phyloP scores from a whole-genome alignment of 1,140 invertebrate species.

The Pogonognathellus flavescens region DNA sequence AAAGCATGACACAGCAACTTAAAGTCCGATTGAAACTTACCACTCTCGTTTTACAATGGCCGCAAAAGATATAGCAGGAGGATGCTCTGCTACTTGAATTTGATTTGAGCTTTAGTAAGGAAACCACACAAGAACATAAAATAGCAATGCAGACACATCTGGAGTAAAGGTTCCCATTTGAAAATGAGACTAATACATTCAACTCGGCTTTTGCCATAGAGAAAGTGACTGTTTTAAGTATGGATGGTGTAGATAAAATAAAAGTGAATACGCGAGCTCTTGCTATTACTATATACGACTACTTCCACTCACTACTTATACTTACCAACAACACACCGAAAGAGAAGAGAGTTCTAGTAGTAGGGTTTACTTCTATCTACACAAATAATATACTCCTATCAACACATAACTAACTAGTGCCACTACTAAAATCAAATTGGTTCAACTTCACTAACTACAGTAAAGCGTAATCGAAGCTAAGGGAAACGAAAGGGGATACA shows the following conservation, averaged over 20 bases:
- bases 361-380: too few relatives aligned
- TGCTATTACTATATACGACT: neutral
- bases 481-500: neutral
- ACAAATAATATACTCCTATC: neutral
- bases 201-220: constrained; percentile 16
- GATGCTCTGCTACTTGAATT: constrained; percentile 32
- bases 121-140: constrained; percentile 45
- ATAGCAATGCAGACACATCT: constrained; percentile 31
- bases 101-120: constrained; percentile 41
- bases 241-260: constrained; percentile 40
- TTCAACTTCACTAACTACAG: constrained; percentile 27
- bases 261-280: constrained; percentile 17
- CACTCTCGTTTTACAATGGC: constrained; percentile 5
- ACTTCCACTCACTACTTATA: neutral
- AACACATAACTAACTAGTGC: constrained; percentile 26
- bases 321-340: neutral
- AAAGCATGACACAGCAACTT: constrained; percentile 19
- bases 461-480: constrained; percentile 26
- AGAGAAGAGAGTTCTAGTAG: neutral
- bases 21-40: constrained; percentile 11
- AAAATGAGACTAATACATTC: constrained; percentile 25
- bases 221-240: constrained; percentile 41
- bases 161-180: constrained; percentile 22
- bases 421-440: constrained; percentile 33
- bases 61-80: constrained; percentile 10